Percentiles rank a stretch among this genome's conserved stretches.
These are phyloP conservation scores for Calyptomena viridis DNA, from an alignment of 2,113 vertebrate genomes.

Conservation along the genomic window DNA sequence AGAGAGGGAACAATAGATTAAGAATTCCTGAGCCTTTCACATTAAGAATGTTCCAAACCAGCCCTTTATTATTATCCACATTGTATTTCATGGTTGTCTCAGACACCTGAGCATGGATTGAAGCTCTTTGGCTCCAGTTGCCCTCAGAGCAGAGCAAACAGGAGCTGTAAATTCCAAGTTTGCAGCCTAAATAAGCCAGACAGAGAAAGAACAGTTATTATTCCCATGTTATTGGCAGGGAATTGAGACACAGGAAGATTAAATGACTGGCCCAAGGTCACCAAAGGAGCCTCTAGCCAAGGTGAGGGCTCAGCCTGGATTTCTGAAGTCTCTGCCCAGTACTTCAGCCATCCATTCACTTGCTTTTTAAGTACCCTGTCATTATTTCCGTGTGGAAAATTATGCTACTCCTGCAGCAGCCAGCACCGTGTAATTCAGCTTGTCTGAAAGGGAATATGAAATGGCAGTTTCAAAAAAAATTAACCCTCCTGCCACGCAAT, in stretches of 20 bases:
- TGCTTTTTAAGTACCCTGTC: slow-evolving; percentile 45
- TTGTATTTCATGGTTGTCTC: neutral
- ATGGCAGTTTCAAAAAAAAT: slow-evolving; percentile 46
- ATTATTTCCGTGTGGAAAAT: slow-evolving; percentile 46
- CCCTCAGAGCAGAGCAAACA: neutral
- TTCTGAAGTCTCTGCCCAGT: slow-evolving; percentile 11
- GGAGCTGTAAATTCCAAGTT: neutral
- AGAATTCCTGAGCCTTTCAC: neutral
- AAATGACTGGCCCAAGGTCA: neutral
- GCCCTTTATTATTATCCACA: neutral
- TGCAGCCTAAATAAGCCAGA: neutral
- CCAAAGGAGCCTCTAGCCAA: neutral
- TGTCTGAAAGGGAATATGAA: slow-evolving; percentile 49
- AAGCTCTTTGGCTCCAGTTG: neutral
- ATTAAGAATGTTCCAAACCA: neutral
- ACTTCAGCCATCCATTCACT: slow-evolving; percentile 12
- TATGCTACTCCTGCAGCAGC: slow-evolving; percentile 35
- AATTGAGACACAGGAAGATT: neutral
- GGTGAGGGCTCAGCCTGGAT: neutral
- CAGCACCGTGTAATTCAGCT: slow-evolving; percentile 43
- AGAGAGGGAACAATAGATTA: neutral
- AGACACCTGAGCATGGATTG: neutral
- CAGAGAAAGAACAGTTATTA: neutral
- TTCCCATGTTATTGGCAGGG: neutral
- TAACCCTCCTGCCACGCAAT: slow-evolving; percentile 42